Evolutionary conservation across 2,113 vertebrate species (phyloP).

Genomic region (Brachyhypopomus occidentalis): DNA sequence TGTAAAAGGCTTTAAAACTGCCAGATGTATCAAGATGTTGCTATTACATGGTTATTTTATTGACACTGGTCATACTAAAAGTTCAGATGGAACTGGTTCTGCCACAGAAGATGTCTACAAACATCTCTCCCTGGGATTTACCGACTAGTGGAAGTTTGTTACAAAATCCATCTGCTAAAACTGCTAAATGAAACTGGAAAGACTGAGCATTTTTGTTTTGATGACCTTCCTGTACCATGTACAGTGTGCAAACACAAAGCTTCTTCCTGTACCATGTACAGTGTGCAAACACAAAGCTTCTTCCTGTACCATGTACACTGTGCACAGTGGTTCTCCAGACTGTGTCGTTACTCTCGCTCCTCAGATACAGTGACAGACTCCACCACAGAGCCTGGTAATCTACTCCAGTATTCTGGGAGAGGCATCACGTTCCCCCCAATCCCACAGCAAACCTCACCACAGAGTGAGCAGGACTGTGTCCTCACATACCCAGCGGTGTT

Average conservation of each 20-base stretch:
- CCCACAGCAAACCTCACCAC: not conserved
- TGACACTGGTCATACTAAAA: constrained; percentile 46
- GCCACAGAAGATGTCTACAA: constrained; percentile 23
- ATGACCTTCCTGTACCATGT: not conserved
- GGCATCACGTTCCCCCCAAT: not conserved
- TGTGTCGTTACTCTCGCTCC: not conserved
- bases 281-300: too few species aligned
- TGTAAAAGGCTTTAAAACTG: constrained; percentile 32
- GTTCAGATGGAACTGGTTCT: constrained; percentile 45
- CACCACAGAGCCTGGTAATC: not conserved
- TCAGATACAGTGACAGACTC: not conserved
- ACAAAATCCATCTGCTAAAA: constrained; percentile 11
- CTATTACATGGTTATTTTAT: constrained; percentile 48
- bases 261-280: too few species aligned
- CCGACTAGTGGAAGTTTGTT: constrained; percentile 13
- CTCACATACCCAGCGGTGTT: constrained; percentile 44
- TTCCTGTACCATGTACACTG: too few species aligned
- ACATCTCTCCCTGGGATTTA: constrained; percentile 29
- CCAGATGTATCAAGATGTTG: constrained; percentile 38
- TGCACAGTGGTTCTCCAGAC: too few species aligned
- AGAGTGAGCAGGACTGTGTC: constrained; percentile 32
- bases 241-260: too few species aligned
- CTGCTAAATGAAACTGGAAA: not conserved
- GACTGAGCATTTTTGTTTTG: not conserved
- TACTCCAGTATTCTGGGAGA: constrained; percentile 13